A percentile compares a stretch with the other conserved stretches of the same genome.
Evolutionary conservation across 2,113 vertebrate species (phyloP).

Genomic region (Anoplopoma fimbria): DNA sequence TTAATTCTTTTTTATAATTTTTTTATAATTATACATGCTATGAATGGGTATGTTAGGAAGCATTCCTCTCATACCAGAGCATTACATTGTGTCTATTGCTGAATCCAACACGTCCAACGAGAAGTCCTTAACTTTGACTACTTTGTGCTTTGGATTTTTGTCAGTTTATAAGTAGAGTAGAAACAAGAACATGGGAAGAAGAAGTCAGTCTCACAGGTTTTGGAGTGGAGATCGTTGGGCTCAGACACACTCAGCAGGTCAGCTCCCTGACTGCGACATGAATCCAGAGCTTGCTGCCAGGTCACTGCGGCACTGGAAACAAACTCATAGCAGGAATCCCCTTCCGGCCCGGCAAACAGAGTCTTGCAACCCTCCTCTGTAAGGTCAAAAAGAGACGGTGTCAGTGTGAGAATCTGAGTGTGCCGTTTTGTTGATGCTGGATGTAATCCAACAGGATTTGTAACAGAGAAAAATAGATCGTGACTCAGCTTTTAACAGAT

Average conservation of each 20-base stretch:
- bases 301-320: conserved; percentile 86
- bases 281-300: conserved; percentile 92
- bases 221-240: conserved; percentile 79
- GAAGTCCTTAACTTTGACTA: not conserved
- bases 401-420: not conserved
- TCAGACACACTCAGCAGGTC: conserved; percentile 89
- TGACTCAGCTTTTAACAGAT: not conserved
- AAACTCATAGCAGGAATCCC: conserved; percentile 91
- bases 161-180: not conserved
- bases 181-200: not conserved
- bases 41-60: not conserved
- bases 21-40: not conserved
- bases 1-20: not conserved
- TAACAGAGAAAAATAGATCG: not conserved
- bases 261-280: conserved; percentile 92
- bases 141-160: not conserved
- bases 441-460: not conserved
- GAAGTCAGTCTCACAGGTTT: conserved; percentile 58
- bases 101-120: too few species aligned
- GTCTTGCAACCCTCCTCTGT: conserved; percentile 89
- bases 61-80: not conserved
- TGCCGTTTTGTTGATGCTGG: not conserved
- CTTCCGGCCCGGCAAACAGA: conserved; percentile 82
- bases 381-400: conserved; percentile 32
- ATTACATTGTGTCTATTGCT: not conserved